phyloP scores from a whole-genome alignment of 2,888 invertebrate species.

The Schizaphis graminum region DNA sequence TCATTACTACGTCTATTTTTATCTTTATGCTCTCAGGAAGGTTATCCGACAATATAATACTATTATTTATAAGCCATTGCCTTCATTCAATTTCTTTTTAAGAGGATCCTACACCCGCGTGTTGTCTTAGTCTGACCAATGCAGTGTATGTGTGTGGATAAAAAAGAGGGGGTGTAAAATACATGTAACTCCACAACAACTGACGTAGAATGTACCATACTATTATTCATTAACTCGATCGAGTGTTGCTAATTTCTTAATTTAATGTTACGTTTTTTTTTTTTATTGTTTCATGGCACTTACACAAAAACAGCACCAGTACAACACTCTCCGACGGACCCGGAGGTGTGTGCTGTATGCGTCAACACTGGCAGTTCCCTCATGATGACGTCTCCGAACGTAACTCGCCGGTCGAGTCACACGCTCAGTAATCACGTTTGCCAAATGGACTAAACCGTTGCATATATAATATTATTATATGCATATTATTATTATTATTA shows the following conservation, averaged over 20 bases:
- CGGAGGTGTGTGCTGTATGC: constrained; percentile 65
- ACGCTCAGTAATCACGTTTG: constrained; percentile 64
- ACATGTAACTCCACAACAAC: background rate
- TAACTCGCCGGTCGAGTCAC: constrained; percentile 65
- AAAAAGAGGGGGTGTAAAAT: background rate
- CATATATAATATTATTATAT: constrained; percentile 22
- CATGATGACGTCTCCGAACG: constrained; percentile 65
- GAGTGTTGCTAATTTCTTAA: background rate
- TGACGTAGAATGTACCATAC: background rate
- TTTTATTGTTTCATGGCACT: constrained; percentile 39
- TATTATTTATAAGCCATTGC: background rate
- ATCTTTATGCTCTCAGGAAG: background rate
- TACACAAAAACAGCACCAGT: constrained; percentile 50
- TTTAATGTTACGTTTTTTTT: constrained; percentile 18
- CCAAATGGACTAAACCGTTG: constrained; percentile 58
- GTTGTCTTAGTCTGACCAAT: background rate
- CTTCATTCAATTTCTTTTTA: background rate
- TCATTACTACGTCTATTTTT: too few relatives aligned
- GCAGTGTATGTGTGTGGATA: background rate
- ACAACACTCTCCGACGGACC: constrained; percentile 65
- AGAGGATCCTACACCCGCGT: background rate
- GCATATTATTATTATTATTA: constrained; percentile 38
- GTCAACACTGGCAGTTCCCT: constrained; percentile 66
- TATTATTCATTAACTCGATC: background rate
- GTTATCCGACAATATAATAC: background rate